These are phyloP conservation scores for Theonella swinhoei DNA, from an alignment of 37 sponge, comb jelly and placozoan species.

Conservation along the genomic window DNA sequence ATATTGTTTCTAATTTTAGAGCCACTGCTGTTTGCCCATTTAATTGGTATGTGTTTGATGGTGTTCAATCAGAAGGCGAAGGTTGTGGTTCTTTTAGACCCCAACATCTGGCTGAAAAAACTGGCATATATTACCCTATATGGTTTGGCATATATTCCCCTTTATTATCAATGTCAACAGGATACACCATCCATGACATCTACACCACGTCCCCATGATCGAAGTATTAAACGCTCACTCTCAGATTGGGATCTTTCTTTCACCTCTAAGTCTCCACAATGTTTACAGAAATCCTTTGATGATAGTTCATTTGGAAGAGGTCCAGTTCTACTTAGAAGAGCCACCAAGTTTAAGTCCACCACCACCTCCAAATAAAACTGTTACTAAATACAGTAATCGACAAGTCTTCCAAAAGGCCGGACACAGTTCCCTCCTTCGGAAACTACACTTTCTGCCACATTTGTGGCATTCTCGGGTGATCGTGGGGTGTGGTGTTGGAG, in stretches of 20 bases:
- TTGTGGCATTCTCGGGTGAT: too few species aligned
- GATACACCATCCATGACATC: background rate
- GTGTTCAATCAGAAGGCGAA: too few species aligned
- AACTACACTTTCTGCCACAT: too few species aligned
- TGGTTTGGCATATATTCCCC: conserved; percentile 9
- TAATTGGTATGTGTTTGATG: background rate
- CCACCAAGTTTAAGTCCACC: background rate
- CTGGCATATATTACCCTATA: background rate
- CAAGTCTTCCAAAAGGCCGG: too few species aligned
- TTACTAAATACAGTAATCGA: too few species aligned
- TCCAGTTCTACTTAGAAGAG: background rate
- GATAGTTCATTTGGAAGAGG: background rate
- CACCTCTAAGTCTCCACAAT: background rate
- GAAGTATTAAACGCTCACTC: background rate
- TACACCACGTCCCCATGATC: background rate
- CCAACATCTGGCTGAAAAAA: background rate
- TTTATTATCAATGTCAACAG: conserved; percentile 7
- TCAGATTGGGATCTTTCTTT: background rate
- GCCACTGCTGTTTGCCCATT: conserved; percentile 40
- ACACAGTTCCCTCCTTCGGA: too few species aligned
- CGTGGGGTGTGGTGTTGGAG: too few species aligned
- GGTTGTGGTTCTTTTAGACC: background rate
- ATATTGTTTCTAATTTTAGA: conserved; percentile 25
- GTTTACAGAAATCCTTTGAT: background rate
- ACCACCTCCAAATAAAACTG: too few species aligned